A percentile compares a stretch with the other conserved stretches of the same genome.
These are phyloP conservation scores for Frankliniella intonsa DNA, from an alignment of 2,888 invertebrate species.

Conservation along the genomic window DNA sequence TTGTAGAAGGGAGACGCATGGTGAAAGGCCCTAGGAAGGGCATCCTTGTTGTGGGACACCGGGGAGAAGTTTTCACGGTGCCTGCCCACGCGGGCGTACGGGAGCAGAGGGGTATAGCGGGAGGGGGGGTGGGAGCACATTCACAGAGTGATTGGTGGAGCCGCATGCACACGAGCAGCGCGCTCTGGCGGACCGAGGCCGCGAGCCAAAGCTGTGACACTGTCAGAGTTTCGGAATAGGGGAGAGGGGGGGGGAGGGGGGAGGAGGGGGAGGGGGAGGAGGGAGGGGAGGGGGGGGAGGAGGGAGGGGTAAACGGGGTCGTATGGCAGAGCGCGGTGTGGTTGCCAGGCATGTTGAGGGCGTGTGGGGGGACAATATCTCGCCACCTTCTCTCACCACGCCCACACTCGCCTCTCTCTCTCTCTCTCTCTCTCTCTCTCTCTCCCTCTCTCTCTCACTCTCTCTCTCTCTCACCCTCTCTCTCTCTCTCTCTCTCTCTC, in stretches of 20 bases:
- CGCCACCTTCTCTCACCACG: too few relatives aligned
- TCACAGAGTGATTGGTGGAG: slow-evolving; percentile 3
- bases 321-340: not conserved
- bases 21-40: too few relatives aligned
- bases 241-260: not conserved
- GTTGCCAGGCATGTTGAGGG: not conserved
- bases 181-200: too few relatives aligned
- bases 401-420: too few relatives aligned
- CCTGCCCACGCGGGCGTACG: not conserved
- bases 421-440: too few relatives aligned
- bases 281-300: not conserved
- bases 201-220: not conserved
- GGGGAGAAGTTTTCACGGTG: not conserved
- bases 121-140: too few relatives aligned
- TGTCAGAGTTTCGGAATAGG: not conserved
- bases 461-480: too few relatives aligned
- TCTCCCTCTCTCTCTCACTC: too few relatives aligned
- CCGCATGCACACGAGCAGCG: slow-evolving; percentile 1
- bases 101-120: too few relatives aligned
- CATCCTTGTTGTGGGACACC: not conserved
- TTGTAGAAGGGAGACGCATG: too few relatives aligned
- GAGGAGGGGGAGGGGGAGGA: not conserved
- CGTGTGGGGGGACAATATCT: too few relatives aligned
- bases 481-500: not conserved
- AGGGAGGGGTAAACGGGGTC: not conserved